Evolutionary conservation across 1,140 invertebrate genomes (phyloP).

Genomic region (Sarcophaga peregrina): DNA sequence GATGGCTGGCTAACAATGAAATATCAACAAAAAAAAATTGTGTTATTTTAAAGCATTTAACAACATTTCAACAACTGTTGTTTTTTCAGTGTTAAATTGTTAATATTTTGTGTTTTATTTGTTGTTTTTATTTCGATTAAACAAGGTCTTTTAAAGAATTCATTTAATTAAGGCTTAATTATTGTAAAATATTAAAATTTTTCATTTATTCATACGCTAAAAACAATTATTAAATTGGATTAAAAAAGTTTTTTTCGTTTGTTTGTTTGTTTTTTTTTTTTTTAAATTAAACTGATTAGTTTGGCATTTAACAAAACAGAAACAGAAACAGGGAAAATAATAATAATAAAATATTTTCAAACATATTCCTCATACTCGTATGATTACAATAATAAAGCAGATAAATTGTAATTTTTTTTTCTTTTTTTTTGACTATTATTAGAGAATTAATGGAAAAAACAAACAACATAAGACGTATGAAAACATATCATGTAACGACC

Average conservation of each 20-base stretch:
- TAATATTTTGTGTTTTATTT: not conserved
- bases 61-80: not conserved
- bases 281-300: not conserved
- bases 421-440: too few relatives aligned
- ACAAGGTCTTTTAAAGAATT: slow-evolving; percentile 11
- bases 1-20: too few relatives aligned
- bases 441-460: too few relatives aligned
- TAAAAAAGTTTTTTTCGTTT: too few relatives aligned
- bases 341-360: not conserved
- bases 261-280: too few relatives aligned
- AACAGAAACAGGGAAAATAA: not conserved
- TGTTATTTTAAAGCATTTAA: not conserved
- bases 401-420: too few relatives aligned
- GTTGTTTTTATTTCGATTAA: not conserved
- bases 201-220: too few relatives aligned
- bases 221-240: too few relatives aligned
- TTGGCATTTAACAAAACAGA: not conserved
- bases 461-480: too few relatives aligned
- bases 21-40: too few relatives aligned
- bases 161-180: not conserved
- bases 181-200: not conserved
- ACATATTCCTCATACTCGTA: not conserved
- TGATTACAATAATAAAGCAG: too few relatives aligned
- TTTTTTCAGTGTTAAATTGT: not conserved
- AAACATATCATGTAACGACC: too few relatives aligned